Base-by-base conservation (phyloP, 2,797 vertebrate species). In the Ceryle rudis region DNA sequence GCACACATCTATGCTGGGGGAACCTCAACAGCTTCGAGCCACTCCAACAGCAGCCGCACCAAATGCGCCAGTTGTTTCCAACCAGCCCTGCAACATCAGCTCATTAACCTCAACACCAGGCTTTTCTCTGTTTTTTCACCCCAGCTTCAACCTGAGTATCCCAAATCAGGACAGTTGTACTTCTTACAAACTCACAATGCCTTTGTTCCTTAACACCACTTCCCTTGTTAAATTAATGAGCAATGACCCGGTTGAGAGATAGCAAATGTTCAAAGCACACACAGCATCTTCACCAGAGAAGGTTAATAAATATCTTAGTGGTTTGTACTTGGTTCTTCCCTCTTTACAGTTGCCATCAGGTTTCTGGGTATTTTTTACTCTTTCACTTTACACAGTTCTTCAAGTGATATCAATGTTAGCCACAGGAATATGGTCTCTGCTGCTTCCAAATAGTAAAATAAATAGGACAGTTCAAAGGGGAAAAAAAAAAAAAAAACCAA, bases 1-100 rank as follows among this genome's bases (percentile, higher is more conserved):
- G 28, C 51, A 41, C 31, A 35, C 2, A 0, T 2, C 2, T 5
- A 14, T 5, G 13, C 2, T 10, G 31, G 41, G 13, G 41, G 42
- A 23, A 74, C 9, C 31, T 4, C 6, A 15, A 39, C 52, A 15
- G 66, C 18, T 6, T 28, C 10, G 0, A 9, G 22, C 61, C 47
- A 21, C 46, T 6, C 47, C 1, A 0, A 44, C 19, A 0, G 26
- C 26, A 0, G 55, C 42, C 26, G 29, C 29, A 6, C 35, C 58
- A 51, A 7, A n/a, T 0, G 2, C 29, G 9, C 14, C 2, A 0
- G 10, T 14, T 71, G 11, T 9, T 54, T 33, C 15, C 39, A 21
- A 25, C n/a, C n/a, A 41, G 33, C 19, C 69, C 28, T 10, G 7
- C 26, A 54, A 10, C 1, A 1, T 33, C 8, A 15, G 51, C 41